Evolutionary conservation across 1,140 invertebrate species (phyloP), one percentile per base, ranked within the genome.

Genomic region (Micrasema longulum): DNA sequence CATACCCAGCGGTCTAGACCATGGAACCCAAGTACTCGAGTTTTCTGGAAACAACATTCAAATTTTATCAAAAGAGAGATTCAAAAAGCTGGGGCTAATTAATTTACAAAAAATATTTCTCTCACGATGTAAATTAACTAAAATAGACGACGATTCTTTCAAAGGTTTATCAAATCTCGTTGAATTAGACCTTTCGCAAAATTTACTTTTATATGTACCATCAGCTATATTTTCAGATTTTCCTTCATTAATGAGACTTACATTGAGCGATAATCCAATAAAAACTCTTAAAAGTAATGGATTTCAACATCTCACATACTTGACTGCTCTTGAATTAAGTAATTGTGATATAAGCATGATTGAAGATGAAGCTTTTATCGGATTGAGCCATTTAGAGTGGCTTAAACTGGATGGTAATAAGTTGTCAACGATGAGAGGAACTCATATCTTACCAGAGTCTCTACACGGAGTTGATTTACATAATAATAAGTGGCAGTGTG

Each of bases 401-500:
- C 85, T 97, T 10, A 94, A 94, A 73, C 78, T 97, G 50, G 93
- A 94, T 79, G 90, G 91, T 67, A 97, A 97, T 79, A 87, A 88
- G 71, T 82, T 97, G 20, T 88, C 88, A 18, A 92, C 91, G 41
- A 82, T 95, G 23, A 84, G 90, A 20, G n/a, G n/a, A n/a, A n/a
- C n/a, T n/a, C n/a, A n/a, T n/a, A n/a, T n/a, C n/a, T n/a, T n/a
- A n/a, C 86, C 90, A 0, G 89, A 86, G 62, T 89, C 91, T 20
- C 85, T 97, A 4, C 91, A 93, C 77, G 93, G 92, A 38, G 91
- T 97, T 65, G 93, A 95, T 78, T 82, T 97, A 41, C 94, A 97
- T 74, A 93, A 95, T 65, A 97, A 97, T 84, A 94, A 93, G 0
- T 97, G 95, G 95, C 87, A 90, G 31, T 97, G 95, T 78, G 94